Evolutionary conservation across 1,140 invertebrate genomes (phyloP), one percentile per base, ranked within the genome.

Genomic region (Whitmania pigra): DNA sequence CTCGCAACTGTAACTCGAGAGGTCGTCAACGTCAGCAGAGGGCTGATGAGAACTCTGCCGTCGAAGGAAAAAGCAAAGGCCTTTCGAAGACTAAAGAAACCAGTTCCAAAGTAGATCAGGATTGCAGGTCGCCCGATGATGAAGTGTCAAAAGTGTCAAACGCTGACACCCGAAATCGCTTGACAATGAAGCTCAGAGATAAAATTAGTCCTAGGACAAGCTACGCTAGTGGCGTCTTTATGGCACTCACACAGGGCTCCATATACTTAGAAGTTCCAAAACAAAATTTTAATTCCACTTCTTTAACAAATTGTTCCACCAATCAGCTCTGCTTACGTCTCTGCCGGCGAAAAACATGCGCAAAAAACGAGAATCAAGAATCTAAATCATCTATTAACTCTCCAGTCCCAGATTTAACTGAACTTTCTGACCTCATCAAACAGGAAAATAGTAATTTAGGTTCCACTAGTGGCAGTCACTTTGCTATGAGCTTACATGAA

Each of bases 211-310:
- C 43, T 17, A 49, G 43, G 15, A 17, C 43, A 49, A 49, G 43
- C 13, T 49, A 49, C 15, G 43, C 43, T 11, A 63, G 57, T 15
- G 57, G 57, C 6, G 29, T 63, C 15, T 63, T 63, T 20, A 63
- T 63, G 22, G 22, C 22, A 63, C 57, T 63, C 29, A 63, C 29
- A 7, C 57, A 63, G 11, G 57, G 57, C 11, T 63, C 57, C 29
- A 31, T 31, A 18, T 63, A 63, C 22, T 63, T 63, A 13, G 57
- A 63, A 63, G 57, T 63, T 63, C 22, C 29, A 25, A 31, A 31
- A 13, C 22, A 31, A 22, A 63, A 63, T 63, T 63, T 63, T 63
- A 63, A 31, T 22, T 63, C 57, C 57, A 63, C 22, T 13, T 63
- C 57, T 15, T 13, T 63, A 7, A 63, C 57, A 25, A 63, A 63